phyloP scores from a whole-genome alignment of 1,140 invertebrate genomes.

The Scaptomyza montana region DNA sequence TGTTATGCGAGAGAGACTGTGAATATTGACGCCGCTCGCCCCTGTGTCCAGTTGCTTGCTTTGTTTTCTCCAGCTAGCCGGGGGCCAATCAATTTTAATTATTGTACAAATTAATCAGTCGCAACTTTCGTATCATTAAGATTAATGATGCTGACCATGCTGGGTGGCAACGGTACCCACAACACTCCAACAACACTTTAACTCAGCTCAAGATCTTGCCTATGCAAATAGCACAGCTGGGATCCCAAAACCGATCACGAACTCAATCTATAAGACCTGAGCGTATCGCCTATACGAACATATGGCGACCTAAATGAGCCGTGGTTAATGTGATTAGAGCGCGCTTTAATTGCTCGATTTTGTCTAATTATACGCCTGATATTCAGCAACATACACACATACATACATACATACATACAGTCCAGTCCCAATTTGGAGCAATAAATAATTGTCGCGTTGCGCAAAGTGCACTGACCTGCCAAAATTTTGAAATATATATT shows the following conservation, averaged over 20 bases:
- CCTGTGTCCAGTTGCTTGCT: not conserved
- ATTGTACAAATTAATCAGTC: slow-evolving; percentile 80
- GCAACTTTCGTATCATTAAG: slow-evolving; percentile 79
- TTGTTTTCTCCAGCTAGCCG: slow-evolving; percentile 35
- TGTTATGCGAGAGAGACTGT: slow-evolving; percentile 45
- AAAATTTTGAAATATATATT: slow-evolving; percentile 44
- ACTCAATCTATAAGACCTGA: slow-evolving; percentile 50
- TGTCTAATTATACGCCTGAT: slow-evolving; percentile 68
- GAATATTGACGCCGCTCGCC: slow-evolving; percentile 38
- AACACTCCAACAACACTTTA: slow-evolving; percentile 7
- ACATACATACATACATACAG: too few species aligned
- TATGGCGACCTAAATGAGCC: slow-evolving; percentile 65
- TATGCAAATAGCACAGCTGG: slow-evolving; percentile 39
- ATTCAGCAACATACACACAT: slow-evolving; percentile 22
- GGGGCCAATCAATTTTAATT: slow-evolving; percentile 77
- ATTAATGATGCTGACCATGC: slow-evolving; percentile 70
- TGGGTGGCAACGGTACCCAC: slow-evolving; percentile 62
- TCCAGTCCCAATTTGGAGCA: slow-evolving; percentile 40
- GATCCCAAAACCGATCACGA: slow-evolving; percentile 39
- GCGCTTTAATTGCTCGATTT: slow-evolving; percentile 68
- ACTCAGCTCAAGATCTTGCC: slow-evolving; percentile 21
- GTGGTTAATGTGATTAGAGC: slow-evolving; percentile 73
- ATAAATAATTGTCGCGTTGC: slow-evolving; percentile 74
- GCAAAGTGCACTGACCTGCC: slow-evolving; percentile 66
- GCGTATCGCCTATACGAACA: slow-evolving; percentile 52